A percentile compares a stretch with the other conserved stretches of the same genome.
These are phyloP conservation scores for Nannoperca obscura DNA, from an alignment of 2,797 vertebrate species.

Conservation along the genomic window DNA sequence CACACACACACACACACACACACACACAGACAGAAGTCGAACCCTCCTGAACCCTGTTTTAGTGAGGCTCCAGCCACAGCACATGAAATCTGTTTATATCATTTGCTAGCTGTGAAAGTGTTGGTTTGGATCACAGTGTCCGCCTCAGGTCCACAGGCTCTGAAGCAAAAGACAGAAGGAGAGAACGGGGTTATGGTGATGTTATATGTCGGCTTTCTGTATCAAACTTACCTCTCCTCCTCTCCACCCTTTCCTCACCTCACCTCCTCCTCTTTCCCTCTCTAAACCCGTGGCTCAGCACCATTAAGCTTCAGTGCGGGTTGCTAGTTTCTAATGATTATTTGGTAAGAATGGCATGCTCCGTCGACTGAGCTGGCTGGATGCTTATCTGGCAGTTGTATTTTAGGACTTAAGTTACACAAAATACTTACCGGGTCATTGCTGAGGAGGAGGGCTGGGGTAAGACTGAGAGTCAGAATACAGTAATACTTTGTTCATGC, in stretches of 20 bases:
- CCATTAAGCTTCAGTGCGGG: slow-evolving; percentile 61
- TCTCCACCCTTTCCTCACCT: slow-evolving; percentile 2
- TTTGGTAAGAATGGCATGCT: slow-evolving; percentile 84
- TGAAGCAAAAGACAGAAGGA: slow-evolving; percentile 49
- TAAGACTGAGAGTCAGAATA: slow-evolving; percentile 44
- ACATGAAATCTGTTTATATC: slow-evolving; percentile 86
- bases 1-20: slow-evolving; percentile 35
- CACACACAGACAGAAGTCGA: slow-evolving; percentile 40
- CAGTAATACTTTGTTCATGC: slow-evolving; percentile 77
- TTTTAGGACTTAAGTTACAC: slow-evolving; percentile 77
- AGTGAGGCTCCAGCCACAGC: slow-evolving; percentile 78
- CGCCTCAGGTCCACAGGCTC: slow-evolving; percentile 59
- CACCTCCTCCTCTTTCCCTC: slow-evolving; percentile 59
- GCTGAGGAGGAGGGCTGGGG: slow-evolving; percentile 42
- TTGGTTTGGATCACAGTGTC: slow-evolving; percentile 76
- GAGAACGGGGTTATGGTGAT: slow-evolving; percentile 20
- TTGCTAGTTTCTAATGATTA: slow-evolving; percentile 84
- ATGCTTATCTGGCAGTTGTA: slow-evolving; percentile 83
- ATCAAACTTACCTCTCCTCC: slow-evolving; percentile 33
- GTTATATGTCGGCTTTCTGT: slow-evolving; percentile 19
- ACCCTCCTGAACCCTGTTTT: slow-evolving; percentile 73
- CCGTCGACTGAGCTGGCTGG: slow-evolving; percentile 82
- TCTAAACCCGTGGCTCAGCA: slow-evolving; percentile 65
- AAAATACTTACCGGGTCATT: slow-evolving; percentile 75
- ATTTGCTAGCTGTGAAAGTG: slow-evolving; percentile 82